Evolutionary conservation across 2,888 invertebrate genomes (phyloP).

Genomic region (Eupeodes latifasciatus): DNA sequence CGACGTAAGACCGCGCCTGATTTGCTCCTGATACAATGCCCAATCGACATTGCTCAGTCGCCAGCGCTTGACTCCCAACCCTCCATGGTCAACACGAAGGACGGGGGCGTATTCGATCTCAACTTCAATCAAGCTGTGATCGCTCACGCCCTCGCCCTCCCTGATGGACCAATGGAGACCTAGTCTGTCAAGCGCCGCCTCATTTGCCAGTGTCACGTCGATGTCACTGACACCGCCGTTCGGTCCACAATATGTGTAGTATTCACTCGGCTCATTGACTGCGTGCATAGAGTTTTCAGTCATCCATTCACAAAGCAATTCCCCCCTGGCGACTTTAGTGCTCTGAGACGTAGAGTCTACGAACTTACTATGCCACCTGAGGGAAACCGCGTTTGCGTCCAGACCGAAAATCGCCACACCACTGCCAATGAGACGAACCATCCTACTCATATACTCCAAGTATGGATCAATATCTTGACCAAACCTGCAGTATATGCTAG

Average conservation of each 20-base stretch:
- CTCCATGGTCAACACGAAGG: too few relatives aligned
- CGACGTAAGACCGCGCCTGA: neutral
- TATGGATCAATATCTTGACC: neutral
- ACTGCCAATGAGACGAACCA: neutral
- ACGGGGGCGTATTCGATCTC: neutral
- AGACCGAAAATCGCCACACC: constrained; percentile 12
- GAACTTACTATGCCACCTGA: constrained; percentile 55
- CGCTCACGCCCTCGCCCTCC: neutral
- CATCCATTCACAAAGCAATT: constrained; percentile 38
- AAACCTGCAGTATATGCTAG: too few relatives aligned
- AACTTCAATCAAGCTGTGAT: neutral
- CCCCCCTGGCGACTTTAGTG: neutral
- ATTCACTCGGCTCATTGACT: constrained; percentile 38
- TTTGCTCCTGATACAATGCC: neutral
- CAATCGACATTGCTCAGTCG: neutral
- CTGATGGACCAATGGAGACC: neutral
- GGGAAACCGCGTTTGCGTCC: neutral
- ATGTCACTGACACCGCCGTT: neutral
- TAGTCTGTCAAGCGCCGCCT: neutral
- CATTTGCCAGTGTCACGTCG: neutral
- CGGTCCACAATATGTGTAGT: constrained; percentile 19
- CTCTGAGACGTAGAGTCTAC: neutral
- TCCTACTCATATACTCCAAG: neutral
- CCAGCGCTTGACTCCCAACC: too few relatives aligned
- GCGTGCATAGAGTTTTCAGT: constrained; percentile 13